phyloP scores from a whole-genome alignment of 2,113 vertebrate genomes.

The Hiodon tergisus region DNA sequence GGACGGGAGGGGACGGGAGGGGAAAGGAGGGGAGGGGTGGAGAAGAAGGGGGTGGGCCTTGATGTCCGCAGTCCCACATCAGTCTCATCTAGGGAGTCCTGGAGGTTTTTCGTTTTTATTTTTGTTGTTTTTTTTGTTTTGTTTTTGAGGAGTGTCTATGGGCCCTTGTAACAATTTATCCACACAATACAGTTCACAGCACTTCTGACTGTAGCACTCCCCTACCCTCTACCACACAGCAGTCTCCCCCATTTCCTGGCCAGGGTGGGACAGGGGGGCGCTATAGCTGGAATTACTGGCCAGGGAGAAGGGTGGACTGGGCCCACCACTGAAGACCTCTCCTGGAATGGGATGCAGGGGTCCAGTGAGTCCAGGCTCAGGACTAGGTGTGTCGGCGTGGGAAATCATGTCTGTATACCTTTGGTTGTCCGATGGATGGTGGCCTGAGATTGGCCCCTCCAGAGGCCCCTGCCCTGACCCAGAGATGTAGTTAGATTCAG shows the following conservation, averaged over 20 bases:
- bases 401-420: slow-evolving; percentile 98
- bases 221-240: slow-evolving; percentile 75
- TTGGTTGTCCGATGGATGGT: slow-evolving; percentile 90
- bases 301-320: slow-evolving; percentile 91
- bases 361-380: slow-evolving; percentile 81
- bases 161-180: slow-evolving; percentile 27
- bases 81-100: slow-evolving; percentile 7
- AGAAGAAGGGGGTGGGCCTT: neutral
- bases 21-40: no score
- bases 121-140: neutral
- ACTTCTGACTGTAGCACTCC: slow-evolving; percentile 32
- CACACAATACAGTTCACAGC: slow-evolving; percentile 17
- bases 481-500: slow-evolving; percentile 86
- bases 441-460: slow-evolving; percentile 77
- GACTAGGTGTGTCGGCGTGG: slow-evolving; percentile 90
- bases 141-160: slow-evolving; percentile 9
- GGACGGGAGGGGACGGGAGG: neutral
- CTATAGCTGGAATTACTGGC: slow-evolving; percentile 88
- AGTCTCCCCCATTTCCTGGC: slow-evolving; percentile 88
- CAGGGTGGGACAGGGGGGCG: slow-evolving; percentile 83
- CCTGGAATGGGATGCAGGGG: slow-evolving; percentile 84
- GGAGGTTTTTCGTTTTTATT: slow-evolving; percentile 1
- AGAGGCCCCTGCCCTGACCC: slow-evolving; percentile 80
- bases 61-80: neutral
- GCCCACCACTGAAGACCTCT: slow-evolving; percentile 86